These are phyloP conservation scores for Tetraneura akinire DNA, from an alignment of 1,140 invertebrate genomes.

Conservation along the genomic window DNA sequence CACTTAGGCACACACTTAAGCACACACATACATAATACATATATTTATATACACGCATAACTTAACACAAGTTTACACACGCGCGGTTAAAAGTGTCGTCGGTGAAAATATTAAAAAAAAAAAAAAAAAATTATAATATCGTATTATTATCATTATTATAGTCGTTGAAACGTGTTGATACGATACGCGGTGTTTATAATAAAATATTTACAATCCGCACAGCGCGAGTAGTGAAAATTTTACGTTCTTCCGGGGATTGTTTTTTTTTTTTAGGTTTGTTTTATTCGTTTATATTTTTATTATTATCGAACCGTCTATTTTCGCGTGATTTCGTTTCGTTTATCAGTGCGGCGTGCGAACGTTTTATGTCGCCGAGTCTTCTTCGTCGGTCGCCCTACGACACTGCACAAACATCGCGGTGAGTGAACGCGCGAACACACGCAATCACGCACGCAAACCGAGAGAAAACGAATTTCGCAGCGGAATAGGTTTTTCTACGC, in stretches of 20 bases:
- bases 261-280: too few species aligned
- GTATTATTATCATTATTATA: too few species aligned
- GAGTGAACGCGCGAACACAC: neutral
- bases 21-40: neutral
- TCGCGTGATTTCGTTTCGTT: neutral
- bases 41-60: neutral
- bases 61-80: neutral
- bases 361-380: neutral
- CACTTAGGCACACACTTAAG: neutral
- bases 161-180: too few species aligned
- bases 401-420: neutral
- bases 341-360: neutral
- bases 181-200: too few species aligned
- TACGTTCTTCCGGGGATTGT: too few species aligned
- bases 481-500: conserved; percentile 1
- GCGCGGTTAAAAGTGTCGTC: too few species aligned
- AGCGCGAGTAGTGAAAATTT: neutral
- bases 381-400: neutral
- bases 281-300: too few species aligned
- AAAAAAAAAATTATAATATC: too few species aligned
- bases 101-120: too few species aligned
- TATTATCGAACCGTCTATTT: neutral
- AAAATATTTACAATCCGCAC: too few species aligned
- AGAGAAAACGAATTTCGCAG: neutral
- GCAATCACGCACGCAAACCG: neutral